Percentiles rank a stretch among this genome's conserved stretches.
Conservation (phyloP, 2,888 invertebrate genomes). For the Epinotia brunnichana region DNA sequence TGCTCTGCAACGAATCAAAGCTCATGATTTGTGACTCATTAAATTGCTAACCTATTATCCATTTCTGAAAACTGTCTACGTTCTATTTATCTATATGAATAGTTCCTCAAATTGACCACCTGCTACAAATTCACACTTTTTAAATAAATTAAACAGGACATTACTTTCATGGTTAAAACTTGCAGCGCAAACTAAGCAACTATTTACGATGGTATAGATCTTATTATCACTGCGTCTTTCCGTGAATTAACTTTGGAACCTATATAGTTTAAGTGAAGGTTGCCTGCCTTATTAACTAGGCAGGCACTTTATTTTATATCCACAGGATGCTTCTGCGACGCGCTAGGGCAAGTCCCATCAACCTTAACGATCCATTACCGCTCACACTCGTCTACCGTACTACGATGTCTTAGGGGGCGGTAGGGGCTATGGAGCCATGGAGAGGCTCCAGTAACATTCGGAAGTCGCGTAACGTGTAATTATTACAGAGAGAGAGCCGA, state of each 20-base stretch:
- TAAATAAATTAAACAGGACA: background rate
- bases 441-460: conserved; percentile 67
- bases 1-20: conserved; percentile 32
- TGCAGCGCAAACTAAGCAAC: background rate
- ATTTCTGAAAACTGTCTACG: background rate
- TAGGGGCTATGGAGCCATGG: conserved; percentile 51
- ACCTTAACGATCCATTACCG: conserved; percentile 82
- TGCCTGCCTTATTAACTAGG: conserved; percentile 24
- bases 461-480: conserved; percentile 79
- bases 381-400: conserved; percentile 43
- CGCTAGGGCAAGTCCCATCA: conserved; percentile 75
- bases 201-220: background rate
- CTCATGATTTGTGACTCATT: conserved; percentile 20
- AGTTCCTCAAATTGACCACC: background rate
- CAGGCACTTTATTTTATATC: conserved; percentile 41
- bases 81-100: background rate
- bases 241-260: background rate
- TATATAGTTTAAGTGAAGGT: conserved; percentile 27
- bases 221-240: conserved; percentile 3
- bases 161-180: background rate
- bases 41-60: conserved; percentile 19
- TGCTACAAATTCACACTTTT: background rate
- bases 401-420: conserved; percentile 45
- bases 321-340: conserved; percentile 27
- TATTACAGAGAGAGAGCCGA: conserved; percentile 78